A percentile compares a stretch with the other conserved stretches of the same genome.
Conservation (phyloP, 2,113 vertebrate species). For the Lagopus muta region DNA sequence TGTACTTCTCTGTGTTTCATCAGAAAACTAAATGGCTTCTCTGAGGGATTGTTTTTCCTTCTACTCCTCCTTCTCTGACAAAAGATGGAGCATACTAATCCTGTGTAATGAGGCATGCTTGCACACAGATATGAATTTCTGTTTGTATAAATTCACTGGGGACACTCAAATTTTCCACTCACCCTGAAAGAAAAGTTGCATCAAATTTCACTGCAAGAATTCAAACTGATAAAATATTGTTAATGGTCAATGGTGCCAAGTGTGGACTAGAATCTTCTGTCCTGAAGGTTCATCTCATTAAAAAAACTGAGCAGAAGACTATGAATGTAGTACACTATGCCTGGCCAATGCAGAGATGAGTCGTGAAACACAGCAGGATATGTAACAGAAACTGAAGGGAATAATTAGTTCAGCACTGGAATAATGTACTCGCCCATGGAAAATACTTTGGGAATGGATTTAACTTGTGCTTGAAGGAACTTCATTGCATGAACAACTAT, state of each 20-base stretch:
- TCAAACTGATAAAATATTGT: no score
- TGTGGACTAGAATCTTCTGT: neutral
- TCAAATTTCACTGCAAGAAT: neutral
- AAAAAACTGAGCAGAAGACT: neutral
- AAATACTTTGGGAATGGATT: neutral
- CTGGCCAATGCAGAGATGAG: neutral
- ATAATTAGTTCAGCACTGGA: neutral
- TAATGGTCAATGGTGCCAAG: neutral
- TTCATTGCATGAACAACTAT: no score
- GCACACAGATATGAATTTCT: neutral
- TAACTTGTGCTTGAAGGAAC: neutral
- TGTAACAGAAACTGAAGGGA: no score
- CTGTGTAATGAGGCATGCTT: neutral
- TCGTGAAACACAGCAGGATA: neutral
- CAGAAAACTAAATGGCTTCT: no score
- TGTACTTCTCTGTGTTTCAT: neutral
- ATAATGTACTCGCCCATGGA: neutral
- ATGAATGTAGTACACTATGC: neutral
- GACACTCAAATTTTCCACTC: neutral
- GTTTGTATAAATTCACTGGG: neutral
- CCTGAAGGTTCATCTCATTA: neutral
- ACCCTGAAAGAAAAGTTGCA: neutral
- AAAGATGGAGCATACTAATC: neutral
- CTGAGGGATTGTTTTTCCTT: neutral
- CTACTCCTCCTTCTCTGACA: neutral